Percentiles rank a stretch among this genome's conserved stretches.
phyloP scores from a whole-genome alignment of 2,113 vertebrate species.

The Scatophagus argus region DNA sequence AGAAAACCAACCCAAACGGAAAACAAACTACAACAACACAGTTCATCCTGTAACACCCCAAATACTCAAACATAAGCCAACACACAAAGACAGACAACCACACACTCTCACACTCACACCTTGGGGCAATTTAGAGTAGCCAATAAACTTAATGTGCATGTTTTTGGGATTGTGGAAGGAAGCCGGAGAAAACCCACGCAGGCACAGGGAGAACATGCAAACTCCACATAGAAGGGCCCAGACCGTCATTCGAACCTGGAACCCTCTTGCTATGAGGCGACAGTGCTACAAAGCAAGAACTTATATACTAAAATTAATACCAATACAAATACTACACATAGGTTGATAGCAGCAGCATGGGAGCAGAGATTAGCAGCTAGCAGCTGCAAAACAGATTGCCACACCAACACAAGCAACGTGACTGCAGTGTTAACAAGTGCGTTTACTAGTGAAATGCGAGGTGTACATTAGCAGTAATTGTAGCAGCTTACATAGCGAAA shows the following conservation, averaged over 20 bases:
- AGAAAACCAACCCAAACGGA: neutral
- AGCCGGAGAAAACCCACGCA: too few relatives aligned
- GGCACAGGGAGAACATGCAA: too few relatives aligned
- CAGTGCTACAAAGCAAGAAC: neutral
- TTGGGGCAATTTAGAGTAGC: too few relatives aligned
- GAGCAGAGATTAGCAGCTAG: neutral
- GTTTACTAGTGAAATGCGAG: neutral
- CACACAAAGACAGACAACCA: too few relatives aligned
- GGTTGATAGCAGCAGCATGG: neutral
- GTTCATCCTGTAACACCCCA: neutral
- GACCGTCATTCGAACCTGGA: too few relatives aligned
- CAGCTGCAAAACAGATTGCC: neutral
- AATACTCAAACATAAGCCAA: neutral
- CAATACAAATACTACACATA: neutral
- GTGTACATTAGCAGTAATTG: neutral
- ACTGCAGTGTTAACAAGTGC: neutral
- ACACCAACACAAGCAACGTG: neutral
- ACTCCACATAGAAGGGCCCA: too few relatives aligned
- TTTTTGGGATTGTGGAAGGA: too few relatives aligned
- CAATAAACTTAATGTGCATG: too few relatives aligned
- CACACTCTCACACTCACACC: too few relatives aligned
- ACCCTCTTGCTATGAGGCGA: too few relatives aligned
- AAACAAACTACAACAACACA: neutral
- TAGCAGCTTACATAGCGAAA: neutral
- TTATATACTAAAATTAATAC: neutral